Evolutionary conservation across 2,797 vertebrate species (phyloP).

Genomic region (Ctenochaetus hawaiiensis): DNA sequence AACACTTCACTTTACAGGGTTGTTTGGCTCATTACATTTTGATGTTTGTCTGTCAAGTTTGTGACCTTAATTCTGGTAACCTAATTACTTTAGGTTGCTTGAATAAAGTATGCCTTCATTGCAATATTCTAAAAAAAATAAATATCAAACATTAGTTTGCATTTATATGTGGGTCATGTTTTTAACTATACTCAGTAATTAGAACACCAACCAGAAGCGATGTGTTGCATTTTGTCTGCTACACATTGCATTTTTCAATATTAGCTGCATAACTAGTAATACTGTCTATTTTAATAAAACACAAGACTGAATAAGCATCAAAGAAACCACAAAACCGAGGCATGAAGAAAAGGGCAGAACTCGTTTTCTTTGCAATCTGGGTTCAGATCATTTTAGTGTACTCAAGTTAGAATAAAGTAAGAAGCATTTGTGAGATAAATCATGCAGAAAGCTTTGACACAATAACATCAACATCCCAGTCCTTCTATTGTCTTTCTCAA

Average conservation of each 20-base stretch:
- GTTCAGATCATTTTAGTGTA: background rate
- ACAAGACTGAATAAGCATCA: background rate
- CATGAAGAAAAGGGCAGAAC: background rate
- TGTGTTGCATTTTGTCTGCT: background rate
- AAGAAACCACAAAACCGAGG: background rate
- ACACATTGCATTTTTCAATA: background rate
- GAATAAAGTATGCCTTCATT: background rate
- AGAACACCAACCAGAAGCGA: background rate
- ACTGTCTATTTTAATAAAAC: background rate
- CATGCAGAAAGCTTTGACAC: background rate
- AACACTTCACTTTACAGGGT: background rate
- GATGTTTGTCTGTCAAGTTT: background rate
- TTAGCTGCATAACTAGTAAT: background rate
- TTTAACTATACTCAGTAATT: background rate
- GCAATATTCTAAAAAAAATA: background rate
- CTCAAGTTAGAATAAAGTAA: background rate
- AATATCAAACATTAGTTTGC: background rate
- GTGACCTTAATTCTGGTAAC: conserved; percentile 23
- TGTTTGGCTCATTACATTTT: conserved; percentile 12
- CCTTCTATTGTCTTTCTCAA: conserved; percentile 8
- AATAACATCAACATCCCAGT: background rate
- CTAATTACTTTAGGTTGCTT: conserved; percentile 15
- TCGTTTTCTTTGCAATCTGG: background rate
- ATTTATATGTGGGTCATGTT: background rate
- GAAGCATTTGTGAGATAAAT: background rate